phyloP scores from a whole-genome alignment of 2,113 vertebrate genomes.

The Sorex araneus region DNA sequence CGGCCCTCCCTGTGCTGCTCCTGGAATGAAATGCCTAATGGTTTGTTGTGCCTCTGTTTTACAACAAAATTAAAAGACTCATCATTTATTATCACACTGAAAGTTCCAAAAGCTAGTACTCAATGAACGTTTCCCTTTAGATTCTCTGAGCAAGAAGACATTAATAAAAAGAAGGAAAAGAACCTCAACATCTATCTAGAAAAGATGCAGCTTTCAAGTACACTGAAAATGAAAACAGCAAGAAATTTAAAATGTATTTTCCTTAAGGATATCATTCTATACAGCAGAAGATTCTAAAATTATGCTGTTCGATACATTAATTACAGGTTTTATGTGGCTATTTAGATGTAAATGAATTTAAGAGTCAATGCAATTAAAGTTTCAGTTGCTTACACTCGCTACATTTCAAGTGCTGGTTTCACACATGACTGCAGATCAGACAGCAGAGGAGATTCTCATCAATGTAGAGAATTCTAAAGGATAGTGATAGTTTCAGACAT shows the following conservation, averaged over 20 bases:
- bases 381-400: conserved; percentile 23
- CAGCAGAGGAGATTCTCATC: not conserved
- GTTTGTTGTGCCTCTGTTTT: not conserved
- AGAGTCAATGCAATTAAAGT: not conserved
- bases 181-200: not conserved
- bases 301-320: not conserved
- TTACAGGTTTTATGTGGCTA: not conserved
- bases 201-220: not conserved
- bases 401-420: not conserved
- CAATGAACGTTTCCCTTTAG: not conserved
- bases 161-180: not conserved
- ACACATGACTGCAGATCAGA: not conserved
- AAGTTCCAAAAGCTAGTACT: not conserved
- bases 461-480: not conserved
- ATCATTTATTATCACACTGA: not conserved
- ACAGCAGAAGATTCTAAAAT: conserved; percentile 3
- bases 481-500: not conserved
- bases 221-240: not conserved
- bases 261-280: not conserved
- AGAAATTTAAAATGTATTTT: not conserved
- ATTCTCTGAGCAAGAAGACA: not conserved
- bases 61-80: not conserved
- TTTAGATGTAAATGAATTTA: conserved; percentile 42
- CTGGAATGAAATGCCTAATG: not conserved
- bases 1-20: not conserved